These are phyloP conservation scores for Dinocampus coccinellae DNA, from an alignment of 2,888 invertebrate species.

Conservation along the genomic window DNA sequence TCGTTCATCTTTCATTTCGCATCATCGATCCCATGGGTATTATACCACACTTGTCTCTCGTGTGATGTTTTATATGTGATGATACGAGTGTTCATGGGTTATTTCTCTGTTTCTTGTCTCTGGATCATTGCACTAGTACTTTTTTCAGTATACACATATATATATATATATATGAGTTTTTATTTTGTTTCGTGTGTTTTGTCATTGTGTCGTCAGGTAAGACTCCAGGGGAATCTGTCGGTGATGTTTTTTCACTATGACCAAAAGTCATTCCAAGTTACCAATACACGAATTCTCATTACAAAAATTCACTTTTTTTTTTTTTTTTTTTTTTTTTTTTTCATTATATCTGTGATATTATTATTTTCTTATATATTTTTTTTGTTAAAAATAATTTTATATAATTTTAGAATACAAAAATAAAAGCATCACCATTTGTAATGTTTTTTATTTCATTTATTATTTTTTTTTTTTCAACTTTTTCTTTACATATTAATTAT, in stretches of 20 bases:
- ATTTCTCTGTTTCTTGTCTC: constrained; percentile 7
- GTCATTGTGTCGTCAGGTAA: background rate
- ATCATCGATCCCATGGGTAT: constrained; percentile 30
- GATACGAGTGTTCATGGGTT: constrained; percentile 23
- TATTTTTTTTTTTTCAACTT: background rate
- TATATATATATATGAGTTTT: background rate
- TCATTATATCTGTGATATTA: too few species aligned
- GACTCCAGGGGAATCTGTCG: background rate
- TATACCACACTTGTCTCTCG: constrained; percentile 18
- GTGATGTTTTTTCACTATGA: background rate
- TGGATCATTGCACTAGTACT: constrained; percentile 5
- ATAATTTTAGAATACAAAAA: too few species aligned
- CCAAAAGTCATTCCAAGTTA: background rate
- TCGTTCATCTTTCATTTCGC: constrained; percentile 30
- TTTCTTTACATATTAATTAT: background rate
- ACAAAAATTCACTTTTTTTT: background rate
- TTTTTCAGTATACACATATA: background rate
- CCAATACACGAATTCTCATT: background rate
- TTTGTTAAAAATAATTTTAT: too few species aligned
- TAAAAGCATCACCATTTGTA: too few species aligned
- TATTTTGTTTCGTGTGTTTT: background rate
- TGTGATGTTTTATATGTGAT: background rate
- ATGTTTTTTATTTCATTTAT: background rate
- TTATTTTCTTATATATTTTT: too few species aligned
- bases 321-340: too few species aligned